Base-by-base conservation (phyloP, 2,797 vertebrate species). In the Sebastes aleutianus region DNA sequence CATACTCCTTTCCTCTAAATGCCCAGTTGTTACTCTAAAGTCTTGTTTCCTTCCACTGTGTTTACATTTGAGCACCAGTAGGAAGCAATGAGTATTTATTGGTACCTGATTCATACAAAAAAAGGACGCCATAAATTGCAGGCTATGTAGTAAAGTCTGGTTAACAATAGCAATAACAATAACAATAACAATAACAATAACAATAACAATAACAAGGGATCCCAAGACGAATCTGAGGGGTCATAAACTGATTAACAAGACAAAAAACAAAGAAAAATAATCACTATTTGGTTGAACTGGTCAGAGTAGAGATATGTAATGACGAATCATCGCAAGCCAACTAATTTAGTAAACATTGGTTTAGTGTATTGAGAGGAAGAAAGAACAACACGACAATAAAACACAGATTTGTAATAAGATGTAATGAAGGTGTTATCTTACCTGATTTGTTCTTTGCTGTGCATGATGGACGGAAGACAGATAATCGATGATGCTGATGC, bases 361-460 rank as follows among this genome's bases (percentile, higher is more conserved):
- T 9, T 24, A 1, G 5, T 16, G 9, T 47, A 5, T 2, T 47
- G 14, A 26, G 14, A 64, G 3, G 34, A 18, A 36, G 12, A 34
- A 4, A 12, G 36, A 59, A 34, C 13, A 65, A 1, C 5, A 18
- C 13, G 13, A 4, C 3, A 74, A 22, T 10, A 58, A 22, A 76
- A 20, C 7, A 54, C 4, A 36, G 6, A 36, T 50, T 18, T 36
- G 26, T 13, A 29, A 5, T 10, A 27, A 71, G 5, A 11, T 5
- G 3, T 1, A 1, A 4, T 4, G 11, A 36, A 71, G 16, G 1
- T 0, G 14, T 31, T 65, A 66, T 78, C 83, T 92, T 84, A 93
- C 93, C 90, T 92, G 83, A 94, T 93, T 61, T 91, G 85, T 6
- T 92, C 90, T 85, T 88, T 92, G 88, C 88, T 91, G 88, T 92